phyloP scores from a whole-genome alignment of 1,140 invertebrate genomes.

The Colletes gigas region DNA sequence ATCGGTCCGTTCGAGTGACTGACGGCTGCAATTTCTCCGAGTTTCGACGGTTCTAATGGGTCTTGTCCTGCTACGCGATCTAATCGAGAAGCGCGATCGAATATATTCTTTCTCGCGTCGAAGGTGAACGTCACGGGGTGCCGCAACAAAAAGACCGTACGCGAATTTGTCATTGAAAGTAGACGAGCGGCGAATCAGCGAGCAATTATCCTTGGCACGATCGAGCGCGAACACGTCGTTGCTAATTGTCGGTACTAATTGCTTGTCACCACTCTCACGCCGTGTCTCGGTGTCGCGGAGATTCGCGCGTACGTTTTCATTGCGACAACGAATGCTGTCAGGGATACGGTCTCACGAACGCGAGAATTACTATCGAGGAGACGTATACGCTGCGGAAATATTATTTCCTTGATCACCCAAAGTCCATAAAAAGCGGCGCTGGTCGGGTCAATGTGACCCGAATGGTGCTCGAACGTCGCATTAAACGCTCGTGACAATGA shows the following conservation, averaged over 20 bases:
- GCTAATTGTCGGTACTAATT: slow-evolving; percentile 54
- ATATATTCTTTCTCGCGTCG: slow-evolving; percentile 5
- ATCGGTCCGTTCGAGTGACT: background rate
- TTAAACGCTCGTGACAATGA: too few species aligned
- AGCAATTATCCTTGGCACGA: slow-evolving; percentile 55
- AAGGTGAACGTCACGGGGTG: slow-evolving; percentile 27
- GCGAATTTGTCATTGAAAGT: slow-evolving; percentile 49
- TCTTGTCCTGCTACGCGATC: too few species aligned
- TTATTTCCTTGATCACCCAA: too few species aligned
- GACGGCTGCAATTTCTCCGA: background rate
- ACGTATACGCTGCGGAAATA: too few species aligned
- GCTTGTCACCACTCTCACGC: slow-evolving; percentile 44
- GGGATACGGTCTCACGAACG: background rate
- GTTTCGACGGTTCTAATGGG: background rate
- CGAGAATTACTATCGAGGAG: background rate
- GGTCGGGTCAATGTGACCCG: too few species aligned
- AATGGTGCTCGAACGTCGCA: too few species aligned
- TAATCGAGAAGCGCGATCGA: background rate
- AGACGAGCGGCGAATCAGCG: slow-evolving; percentile 38
- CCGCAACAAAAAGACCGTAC: slow-evolving; percentile 21
- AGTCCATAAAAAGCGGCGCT: too few species aligned
- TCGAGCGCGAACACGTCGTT: slow-evolving; percentile 33
- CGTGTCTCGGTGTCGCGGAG: background rate
- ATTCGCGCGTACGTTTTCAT: slow-evolving; percentile 22
- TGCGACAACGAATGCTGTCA: slow-evolving; percentile 4